These are phyloP conservation scores for Galaxea fascicularis DNA, from an alignment of 92 coral and sea anemone species.

Conservation along the genomic window DNA sequence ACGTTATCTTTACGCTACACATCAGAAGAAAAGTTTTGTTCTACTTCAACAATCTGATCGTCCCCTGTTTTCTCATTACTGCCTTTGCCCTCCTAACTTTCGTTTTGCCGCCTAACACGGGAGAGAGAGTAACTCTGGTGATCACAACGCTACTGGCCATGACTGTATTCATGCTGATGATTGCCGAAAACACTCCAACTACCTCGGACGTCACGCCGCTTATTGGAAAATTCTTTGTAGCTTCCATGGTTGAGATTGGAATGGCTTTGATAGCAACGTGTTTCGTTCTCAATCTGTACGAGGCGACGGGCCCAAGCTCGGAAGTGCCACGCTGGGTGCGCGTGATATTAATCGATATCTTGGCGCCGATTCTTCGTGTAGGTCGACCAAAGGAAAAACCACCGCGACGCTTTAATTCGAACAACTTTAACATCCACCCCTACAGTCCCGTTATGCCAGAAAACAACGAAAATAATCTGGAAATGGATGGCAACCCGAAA, in stretches of 20 bases:
- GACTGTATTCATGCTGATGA: conserved; percentile 98
- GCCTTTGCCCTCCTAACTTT: conserved; percentile 95
- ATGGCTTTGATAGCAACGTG: conserved; percentile 94
- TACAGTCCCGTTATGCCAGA: conserved; percentile 72
- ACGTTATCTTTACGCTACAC: conserved; percentile 89
- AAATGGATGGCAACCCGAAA: conserved; percentile 63
- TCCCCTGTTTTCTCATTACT: conserved; percentile 96
- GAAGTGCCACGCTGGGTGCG: conserved; percentile 89
- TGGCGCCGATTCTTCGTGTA: conserved; percentile 90
- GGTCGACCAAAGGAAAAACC: conserved; percentile 73
- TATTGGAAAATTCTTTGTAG: conserved; percentile 97
- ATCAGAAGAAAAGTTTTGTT: conserved; percentile 95
- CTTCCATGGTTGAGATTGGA: conserved; percentile 97
- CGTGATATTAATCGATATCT: conserved; percentile 72
- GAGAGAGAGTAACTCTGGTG: conserved; percentile 97
- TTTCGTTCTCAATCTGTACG: conserved; percentile 90
- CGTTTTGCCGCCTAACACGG: conserved; percentile 96
- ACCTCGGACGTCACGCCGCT: conserved; percentile 98
- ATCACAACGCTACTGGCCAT: conserved; percentile 96
- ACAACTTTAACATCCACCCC: conserved; percentile 54
- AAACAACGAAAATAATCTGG: conserved; percentile 68
- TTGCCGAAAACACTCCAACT: conserved; percentile 98
- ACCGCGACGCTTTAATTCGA: conserved; percentile 56
- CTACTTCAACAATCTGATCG: conserved; percentile 94
- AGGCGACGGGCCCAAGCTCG: conserved; percentile 85